These are phyloP conservation scores for Drosophila bipectinata DNA, from an alignment of 1,140 invertebrate species.

Conservation along the genomic window DNA sequence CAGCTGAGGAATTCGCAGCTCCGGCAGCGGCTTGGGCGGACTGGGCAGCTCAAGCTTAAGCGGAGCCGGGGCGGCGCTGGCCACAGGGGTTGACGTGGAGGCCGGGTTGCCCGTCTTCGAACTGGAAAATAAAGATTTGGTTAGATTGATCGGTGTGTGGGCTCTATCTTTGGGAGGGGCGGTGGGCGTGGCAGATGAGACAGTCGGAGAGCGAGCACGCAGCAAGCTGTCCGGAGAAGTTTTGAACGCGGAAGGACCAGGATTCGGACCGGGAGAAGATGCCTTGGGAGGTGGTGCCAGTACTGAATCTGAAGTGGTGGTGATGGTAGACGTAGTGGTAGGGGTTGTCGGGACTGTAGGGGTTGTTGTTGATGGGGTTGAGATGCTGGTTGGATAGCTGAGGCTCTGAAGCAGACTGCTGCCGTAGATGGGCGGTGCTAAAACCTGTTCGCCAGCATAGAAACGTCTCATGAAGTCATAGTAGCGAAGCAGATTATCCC, in stretches of 20 bases:
- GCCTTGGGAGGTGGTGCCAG: conserved; percentile 46
- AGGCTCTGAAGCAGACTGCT: conserved; percentile 72
- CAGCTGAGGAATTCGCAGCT: conserved; percentile 67
- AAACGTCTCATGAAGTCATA: conserved; percentile 81
- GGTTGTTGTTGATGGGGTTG: conserved; percentile 17
- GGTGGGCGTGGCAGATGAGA: conserved; percentile 44
- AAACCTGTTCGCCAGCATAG: conserved; percentile 75
- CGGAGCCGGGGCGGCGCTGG: conserved; percentile 18
- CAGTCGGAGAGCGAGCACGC: conserved; percentile 50
- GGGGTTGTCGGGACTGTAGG: conserved; percentile 6
- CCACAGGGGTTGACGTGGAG: conserved; percentile 59
- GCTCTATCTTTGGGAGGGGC: conserved; percentile 7
- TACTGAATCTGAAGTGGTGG: conserved; percentile 3
- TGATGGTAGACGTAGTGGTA: conserved; percentile 5
- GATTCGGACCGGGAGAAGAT: conserved; percentile 26
- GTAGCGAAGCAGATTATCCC: conserved; percentile 74
- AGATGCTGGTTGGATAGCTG: conserved; percentile 59
- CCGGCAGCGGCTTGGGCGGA: conserved; percentile 58
- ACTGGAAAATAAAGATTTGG: conserved; percentile 70
- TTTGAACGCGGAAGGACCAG: conserved; percentile 30
- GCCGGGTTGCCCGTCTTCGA: conserved; percentile 55
- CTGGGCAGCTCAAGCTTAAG: conserved; percentile 65
- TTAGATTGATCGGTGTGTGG: conserved; percentile 75
- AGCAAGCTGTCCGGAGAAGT: conserved; percentile 52
- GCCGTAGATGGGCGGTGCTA: conserved; percentile 74